Evolutionary conservation across 2,888 invertebrate genomes (phyloP).

Genomic region (Lasiommata megera): DNA sequence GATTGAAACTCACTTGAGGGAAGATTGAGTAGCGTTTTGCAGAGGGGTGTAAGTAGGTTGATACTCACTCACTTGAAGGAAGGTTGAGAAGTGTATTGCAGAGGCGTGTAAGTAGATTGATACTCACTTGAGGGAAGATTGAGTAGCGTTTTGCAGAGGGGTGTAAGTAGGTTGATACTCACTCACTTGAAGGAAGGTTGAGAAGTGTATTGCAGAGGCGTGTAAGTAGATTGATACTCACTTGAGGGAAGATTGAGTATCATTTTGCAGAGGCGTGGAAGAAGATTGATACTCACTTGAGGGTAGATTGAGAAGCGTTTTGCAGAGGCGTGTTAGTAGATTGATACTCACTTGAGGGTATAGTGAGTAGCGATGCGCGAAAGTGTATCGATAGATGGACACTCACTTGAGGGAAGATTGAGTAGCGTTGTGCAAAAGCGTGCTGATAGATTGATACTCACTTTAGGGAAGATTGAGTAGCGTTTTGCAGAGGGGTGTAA

Average conservation of each 20-base stretch:
- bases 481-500: background rate
- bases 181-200: too few species aligned
- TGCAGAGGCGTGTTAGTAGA: background rate
- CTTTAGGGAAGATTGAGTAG: background rate
- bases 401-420: background rate
- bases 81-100: too few species aligned
- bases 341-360: too few species aligned
- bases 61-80: background rate
- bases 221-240: too few species aligned
- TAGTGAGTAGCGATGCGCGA: background rate
- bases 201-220: too few species aligned
- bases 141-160: too few species aligned
- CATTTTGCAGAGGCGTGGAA: too few species aligned
- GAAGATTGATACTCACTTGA: conserved; percentile 10
- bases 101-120: too few species aligned
- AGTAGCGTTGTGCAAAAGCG: background rate
- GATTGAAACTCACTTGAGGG: conserved; percentile 46
- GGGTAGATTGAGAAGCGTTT: background rate
- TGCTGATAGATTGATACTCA: background rate
- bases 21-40: conserved; percentile 38
- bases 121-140: too few species aligned
- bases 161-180: too few species aligned
- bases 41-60: background rate
- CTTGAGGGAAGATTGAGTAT: too few species aligned
- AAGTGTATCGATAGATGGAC: conserved; percentile 2